Evolutionary conservation across 2,888 invertebrate genomes (phyloP).

Genomic region (Pyrrhosoma nymphula): DNA sequence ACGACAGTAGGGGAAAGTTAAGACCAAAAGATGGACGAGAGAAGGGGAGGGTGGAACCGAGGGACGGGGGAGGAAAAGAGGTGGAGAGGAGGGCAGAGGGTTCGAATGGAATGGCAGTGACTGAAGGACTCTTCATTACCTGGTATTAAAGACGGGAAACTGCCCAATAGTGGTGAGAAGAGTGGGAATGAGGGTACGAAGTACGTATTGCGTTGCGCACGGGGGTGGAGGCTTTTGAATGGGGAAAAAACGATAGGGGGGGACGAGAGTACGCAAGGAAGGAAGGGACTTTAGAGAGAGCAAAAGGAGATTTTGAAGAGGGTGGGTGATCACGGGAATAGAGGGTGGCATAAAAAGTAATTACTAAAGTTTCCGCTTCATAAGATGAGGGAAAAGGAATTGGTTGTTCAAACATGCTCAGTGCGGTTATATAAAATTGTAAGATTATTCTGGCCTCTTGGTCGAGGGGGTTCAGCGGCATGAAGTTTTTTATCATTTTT

Average conservation of each 20-base stretch:
- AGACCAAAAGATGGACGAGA: not conserved
- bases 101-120: not conserved
- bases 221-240: slow-evolving; percentile 2
- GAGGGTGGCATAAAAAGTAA: slow-evolving; percentile 55
- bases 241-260: not conserved
- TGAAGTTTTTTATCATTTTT: not conserved
- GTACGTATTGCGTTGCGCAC: not conserved
- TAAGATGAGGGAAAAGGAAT: slow-evolving; percentile 48
- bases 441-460: slow-evolving; percentile 32
- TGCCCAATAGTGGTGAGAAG: slow-evolving; percentile 29
- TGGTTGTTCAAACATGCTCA: slow-evolving; percentile 63
- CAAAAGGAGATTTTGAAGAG: slow-evolving; percentile 28
- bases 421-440: slow-evolving; percentile 56
- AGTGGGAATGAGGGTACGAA: not conserved
- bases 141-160: slow-evolving; percentile 28
- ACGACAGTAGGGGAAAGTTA: not conserved
- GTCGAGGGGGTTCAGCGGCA: not conserved
- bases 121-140: slow-evolving; percentile 35
- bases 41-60: not conserved
- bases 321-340: slow-evolving; percentile 28
- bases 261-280: not conserved
- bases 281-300: not conserved
- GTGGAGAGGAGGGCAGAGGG: not conserved
- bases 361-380: slow-evolving; percentile 53
- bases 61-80: not conserved